phyloP scores from a whole-genome alignment of 2,113 vertebrate species.

The Camelus bactrianus region DNA sequence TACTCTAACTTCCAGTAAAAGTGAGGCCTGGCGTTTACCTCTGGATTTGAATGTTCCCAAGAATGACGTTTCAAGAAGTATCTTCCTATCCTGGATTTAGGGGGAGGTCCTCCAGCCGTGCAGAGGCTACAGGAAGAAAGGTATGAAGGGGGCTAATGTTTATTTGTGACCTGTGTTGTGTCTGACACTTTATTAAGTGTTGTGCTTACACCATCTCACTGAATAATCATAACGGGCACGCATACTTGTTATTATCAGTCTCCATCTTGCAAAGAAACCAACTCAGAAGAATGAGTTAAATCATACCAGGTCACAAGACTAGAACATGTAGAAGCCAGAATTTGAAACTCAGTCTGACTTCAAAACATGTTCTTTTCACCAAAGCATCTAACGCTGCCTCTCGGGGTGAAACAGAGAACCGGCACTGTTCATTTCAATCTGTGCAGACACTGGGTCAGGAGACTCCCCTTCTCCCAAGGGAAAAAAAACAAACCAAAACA shows the following conservation, averaged over 20 bases:
- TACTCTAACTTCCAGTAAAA: not conserved
- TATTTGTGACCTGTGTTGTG: not conserved
- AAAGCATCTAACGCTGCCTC: not conserved
- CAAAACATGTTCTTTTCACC: not conserved
- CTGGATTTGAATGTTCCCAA: not conserved
- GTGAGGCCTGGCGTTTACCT: not conserved
- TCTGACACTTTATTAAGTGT: not conserved
- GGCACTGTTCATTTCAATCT: not conserved
- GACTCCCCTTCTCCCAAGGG: rapidly evolving
- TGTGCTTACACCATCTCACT: not conserved
- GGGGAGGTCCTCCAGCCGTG: not conserved
- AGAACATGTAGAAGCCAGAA: not conserved
- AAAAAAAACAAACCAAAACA: not conserved
- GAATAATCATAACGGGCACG: not conserved
- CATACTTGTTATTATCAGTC: not conserved
- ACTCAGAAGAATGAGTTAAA: not conserved
- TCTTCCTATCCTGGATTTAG: not conserved
- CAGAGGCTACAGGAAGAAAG: not conserved
- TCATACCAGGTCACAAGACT: not conserved
- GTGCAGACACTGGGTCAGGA: not conserved
- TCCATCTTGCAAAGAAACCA: not conserved
- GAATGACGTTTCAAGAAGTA: not conserved
- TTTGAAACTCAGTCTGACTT: conserved; percentile 5
- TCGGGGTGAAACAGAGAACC: not conserved
- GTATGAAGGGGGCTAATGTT: not conserved